Base-by-base conservation (phyloP, 2,888 invertebrate genomes). In the Frankliniella intonsa region DNA sequence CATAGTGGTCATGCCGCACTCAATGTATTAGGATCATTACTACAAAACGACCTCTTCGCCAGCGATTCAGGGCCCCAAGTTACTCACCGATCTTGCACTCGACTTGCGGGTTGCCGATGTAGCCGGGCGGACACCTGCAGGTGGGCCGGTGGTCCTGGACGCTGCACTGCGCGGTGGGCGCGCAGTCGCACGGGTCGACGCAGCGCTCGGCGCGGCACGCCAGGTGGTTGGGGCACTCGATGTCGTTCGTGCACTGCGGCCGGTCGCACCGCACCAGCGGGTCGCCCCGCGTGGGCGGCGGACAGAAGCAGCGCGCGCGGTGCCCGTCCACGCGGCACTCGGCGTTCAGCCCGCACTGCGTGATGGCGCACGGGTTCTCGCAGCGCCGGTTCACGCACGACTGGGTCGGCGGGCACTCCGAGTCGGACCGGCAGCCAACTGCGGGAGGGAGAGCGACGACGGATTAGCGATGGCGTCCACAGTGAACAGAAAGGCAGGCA, bases 341-440 rank as follows among this genome's bases (percentile, higher is more conserved):
- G n/a, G 96, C 95, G 84, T 94, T 93, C 0, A 88, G 85, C 27
- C 96, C 96, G 86, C 97, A 97, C 82, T 94, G 94, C 0, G 94
- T 93, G 85, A 93, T 92, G 1, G 91, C 88, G 85, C 96, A 97
- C 2, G 95, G 93, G 87, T 95, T 93, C 17, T 93, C 89, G 87
- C 97, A 97, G 86, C 94, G 92, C 83, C 93, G 92, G 86, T 95
- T 93, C 84, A 96, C 91, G 86, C 97, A 97, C 49, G 94, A 93
- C 88, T 95, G 93, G 80, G 92, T 92, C 81, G 94, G 90, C 9
- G 95, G 92, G 87, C 97, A 97, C 84, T 96, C 96, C 82, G 93
- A 92, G 87, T 97, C 95, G 81, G 93, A 92, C 85, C 94, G 92
- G 86, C 97, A 97, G 85, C 97, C 95, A 85, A 95, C 93, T 93